Evolutionary conservation across 2,888 invertebrate genomes (phyloP).

Genomic region (Agrotis exclamationis): DNA sequence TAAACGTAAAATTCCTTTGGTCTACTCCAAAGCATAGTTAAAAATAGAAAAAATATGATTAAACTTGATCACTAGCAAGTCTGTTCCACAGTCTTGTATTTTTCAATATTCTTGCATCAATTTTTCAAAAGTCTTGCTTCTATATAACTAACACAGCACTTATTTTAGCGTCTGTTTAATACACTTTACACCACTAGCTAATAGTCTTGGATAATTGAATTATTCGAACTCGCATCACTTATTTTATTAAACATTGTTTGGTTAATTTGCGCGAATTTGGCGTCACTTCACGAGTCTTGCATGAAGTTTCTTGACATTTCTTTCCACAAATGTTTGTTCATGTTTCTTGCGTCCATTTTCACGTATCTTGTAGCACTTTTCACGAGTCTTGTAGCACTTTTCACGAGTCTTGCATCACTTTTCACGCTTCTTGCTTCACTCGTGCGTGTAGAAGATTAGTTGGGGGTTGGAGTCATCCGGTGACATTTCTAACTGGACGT

Average conservation of each 20-base stretch:
- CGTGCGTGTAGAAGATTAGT: constrained; percentile 96
- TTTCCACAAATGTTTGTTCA: not conserved
- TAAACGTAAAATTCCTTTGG: constrained; percentile 62
- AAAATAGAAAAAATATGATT: constrained; percentile 42
- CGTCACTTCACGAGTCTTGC: constrained; percentile 23
- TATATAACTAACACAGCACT: constrained; percentile 45
- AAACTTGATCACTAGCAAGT: constrained; percentile 61
- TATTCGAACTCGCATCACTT: constrained; percentile 50
- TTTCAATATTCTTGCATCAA: constrained; percentile 34
- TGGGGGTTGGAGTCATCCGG: constrained; percentile 93
- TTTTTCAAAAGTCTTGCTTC: constrained; percentile 42
- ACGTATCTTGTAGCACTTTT: constrained; percentile 32
- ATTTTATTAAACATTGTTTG: constrained; percentile 30
- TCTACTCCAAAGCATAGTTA: constrained; percentile 61
- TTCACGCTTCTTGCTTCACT: constrained; percentile 71
- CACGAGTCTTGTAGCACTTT: constrained; percentile 33
- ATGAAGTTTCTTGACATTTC: not conserved
- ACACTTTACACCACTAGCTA: constrained; percentile 38
- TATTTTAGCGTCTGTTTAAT: constrained; percentile 37
- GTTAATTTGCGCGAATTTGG: constrained; percentile 38
- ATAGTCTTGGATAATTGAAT: constrained; percentile 51
- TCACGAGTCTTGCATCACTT: constrained; percentile 33
- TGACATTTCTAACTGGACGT: constrained; percentile 86
- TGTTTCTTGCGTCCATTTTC: constrained; percentile 59
- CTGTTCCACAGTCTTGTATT: constrained; percentile 62